Evolutionary conservation across 2,113 vertebrate genomes (phyloP), one percentile per base, ranked within the genome.

Genomic region (Harpagus bidentatus): DNA sequence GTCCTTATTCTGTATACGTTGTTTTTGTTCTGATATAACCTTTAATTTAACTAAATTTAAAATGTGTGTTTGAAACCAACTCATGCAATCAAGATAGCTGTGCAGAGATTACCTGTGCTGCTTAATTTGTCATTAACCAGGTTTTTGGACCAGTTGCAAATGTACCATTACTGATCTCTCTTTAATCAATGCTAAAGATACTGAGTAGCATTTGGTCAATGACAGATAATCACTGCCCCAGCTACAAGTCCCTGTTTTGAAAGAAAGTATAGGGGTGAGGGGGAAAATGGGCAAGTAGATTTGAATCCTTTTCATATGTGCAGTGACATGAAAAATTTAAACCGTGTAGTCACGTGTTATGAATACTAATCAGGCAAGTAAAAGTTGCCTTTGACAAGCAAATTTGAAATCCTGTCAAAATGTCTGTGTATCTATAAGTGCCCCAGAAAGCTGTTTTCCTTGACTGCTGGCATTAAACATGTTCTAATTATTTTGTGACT

Each of bases 271-370:
- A 23, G 29, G 20, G 25, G 5, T 28, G 47, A n/a, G 21, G 59
- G 36, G 7, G 3, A 67, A 18, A 82, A 16, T 9, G 16, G 17
- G 10, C 58, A 50, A 29, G 58, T 9, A 20, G 29, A 13, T 86
- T 40, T 19, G 34, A 58, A 42, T 52, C 22, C 5, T 80, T 80
- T 74, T 73, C 2, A 0, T 65, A 4, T 11, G 34, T 69, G 71
- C 71, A 59, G 42, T 73, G 61, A 67, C 4, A 0, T 45, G 69
- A 65, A n/a, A 50, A 47, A 12, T 21, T 32, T n/a, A 52, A 88
- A 61, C 43, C 25, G 1, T 4, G 29, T 17, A 8, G 45, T 65
- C 36, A 23, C 1, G 0, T 62, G 17, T 16, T 43, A 2, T 29
- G 59, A 53, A 47, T n/a, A 11, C 34, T 36, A 29, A 55, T 58